Conservation (phyloP, 1,140 invertebrate species). For the Microvelia longipes region DNA sequence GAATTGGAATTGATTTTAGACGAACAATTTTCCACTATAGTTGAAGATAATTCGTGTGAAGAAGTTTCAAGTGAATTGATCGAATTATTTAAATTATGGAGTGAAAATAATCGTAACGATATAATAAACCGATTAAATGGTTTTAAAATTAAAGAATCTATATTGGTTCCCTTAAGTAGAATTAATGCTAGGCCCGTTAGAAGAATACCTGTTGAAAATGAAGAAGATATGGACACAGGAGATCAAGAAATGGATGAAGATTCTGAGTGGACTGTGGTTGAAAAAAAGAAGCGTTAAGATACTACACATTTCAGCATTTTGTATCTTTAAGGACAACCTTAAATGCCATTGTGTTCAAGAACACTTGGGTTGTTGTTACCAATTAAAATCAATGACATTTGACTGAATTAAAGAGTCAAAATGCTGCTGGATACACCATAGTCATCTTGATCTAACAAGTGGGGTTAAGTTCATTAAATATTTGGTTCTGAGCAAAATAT, state of each 20-base stretch:
- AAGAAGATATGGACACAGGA: background rate
- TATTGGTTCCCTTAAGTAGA: background rate
- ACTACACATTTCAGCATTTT: too few species aligned
- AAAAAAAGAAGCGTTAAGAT: background rate
- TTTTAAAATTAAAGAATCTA: background rate
- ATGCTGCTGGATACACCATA: too few species aligned
- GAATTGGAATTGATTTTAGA: background rate
- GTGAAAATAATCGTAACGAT: background rate
- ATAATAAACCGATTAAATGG: background rate
- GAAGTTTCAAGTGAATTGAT: background rate
- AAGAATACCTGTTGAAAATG: background rate
- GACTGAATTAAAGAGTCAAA: too few species aligned
- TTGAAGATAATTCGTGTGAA: background rate
- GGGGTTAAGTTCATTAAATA: too few species aligned
- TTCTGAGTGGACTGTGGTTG: background rate
- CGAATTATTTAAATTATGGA: background rate
- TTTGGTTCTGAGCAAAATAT: too few species aligned
- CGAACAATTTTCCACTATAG: background rate
- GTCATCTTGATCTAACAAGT: too few species aligned
- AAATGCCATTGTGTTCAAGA: too few species aligned
- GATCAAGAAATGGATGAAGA: background rate
- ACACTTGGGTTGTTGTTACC: too few species aligned
- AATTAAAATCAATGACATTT: too few species aligned
- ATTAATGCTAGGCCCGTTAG: background rate
- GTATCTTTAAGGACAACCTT: too few species aligned